Evolutionary conservation across 2,797 vertebrate genomes (phyloP).

Genomic region (Avahi laniger): DNA sequence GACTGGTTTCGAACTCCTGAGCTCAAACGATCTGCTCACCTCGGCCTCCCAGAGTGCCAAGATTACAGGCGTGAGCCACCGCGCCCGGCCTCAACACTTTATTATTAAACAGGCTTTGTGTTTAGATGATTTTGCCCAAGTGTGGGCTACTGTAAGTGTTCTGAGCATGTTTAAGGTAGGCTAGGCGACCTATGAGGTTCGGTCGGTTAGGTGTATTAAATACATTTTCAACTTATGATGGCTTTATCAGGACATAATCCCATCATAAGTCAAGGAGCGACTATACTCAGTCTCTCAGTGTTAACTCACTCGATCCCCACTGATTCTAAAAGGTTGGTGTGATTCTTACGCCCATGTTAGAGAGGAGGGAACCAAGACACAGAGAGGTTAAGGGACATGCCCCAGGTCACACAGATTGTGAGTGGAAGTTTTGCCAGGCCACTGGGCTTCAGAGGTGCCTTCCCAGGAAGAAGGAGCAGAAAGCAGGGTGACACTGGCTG

Average conservation of each 20-base stretch:
- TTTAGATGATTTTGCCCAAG: background rate
- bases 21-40: no score
- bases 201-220: no score
- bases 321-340: background rate
- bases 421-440: background rate
- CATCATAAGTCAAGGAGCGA: background rate
- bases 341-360: background rate
- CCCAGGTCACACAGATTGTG: background rate
- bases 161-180: no score
- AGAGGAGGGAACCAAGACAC: background rate
- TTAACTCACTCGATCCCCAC: background rate
- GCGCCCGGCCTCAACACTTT: background rate
- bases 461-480: background rate
- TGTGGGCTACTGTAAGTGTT: background rate
- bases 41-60: no score
- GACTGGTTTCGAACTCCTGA: no score
- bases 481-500: background rate
- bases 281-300: background rate
- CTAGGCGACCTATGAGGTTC: no score
- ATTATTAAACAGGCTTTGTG: background rate
- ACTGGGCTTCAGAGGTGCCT: background rate
- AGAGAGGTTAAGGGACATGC: background rate
- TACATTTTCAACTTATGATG: background rate
- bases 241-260: background rate
- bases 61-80: no score